These are phyloP conservation scores for Rhea americana DNA, from an alignment of 2,113 vertebrate genomes.

Conservation along the genomic window DNA sequence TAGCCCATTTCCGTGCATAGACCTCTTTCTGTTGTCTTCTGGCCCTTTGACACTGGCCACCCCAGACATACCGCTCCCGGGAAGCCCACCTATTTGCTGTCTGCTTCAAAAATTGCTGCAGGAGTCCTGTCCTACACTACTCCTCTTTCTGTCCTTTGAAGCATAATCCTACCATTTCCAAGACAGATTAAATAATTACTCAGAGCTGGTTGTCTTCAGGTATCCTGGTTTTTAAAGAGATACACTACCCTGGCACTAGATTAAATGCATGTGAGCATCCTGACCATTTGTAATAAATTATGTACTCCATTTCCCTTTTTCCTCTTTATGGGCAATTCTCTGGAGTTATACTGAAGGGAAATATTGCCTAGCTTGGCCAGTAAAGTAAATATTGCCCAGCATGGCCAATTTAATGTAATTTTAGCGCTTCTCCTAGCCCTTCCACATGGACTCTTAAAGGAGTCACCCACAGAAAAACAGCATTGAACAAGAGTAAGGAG, in stretches of 20 bases:
- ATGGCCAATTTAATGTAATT: not conserved
- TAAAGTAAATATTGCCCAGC: not conserved
- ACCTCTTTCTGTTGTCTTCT: not conserved
- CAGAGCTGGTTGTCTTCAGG: not conserved
- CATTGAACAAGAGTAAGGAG: not conserved
- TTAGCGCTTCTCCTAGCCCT: not conserved
- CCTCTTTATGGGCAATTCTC: not conserved
- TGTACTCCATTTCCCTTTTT: not conserved
- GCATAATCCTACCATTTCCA: not conserved
- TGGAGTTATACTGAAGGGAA: not conserved
- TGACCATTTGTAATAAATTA: not conserved
- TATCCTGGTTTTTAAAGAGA: not conserved
- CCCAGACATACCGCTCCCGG: not conserved
- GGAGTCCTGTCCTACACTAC: not conserved
- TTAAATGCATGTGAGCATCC: not conserved
- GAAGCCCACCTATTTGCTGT: not conserved
- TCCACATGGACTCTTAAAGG: not conserved
- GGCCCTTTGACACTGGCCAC: not conserved
- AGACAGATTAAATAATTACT: not conserved
- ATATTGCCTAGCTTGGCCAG: not conserved
- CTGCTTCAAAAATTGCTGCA: not conserved
- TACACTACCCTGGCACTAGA: fast-evolving
- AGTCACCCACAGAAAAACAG: not conserved
- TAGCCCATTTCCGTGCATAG: not conserved
- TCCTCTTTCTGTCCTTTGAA: not conserved